A percentile compares a stretch with the other conserved stretches of the same genome.
phyloP scores from a whole-genome alignment of 2,797 vertebrate species.

The Pipistrellus pygmaeus region DNA sequence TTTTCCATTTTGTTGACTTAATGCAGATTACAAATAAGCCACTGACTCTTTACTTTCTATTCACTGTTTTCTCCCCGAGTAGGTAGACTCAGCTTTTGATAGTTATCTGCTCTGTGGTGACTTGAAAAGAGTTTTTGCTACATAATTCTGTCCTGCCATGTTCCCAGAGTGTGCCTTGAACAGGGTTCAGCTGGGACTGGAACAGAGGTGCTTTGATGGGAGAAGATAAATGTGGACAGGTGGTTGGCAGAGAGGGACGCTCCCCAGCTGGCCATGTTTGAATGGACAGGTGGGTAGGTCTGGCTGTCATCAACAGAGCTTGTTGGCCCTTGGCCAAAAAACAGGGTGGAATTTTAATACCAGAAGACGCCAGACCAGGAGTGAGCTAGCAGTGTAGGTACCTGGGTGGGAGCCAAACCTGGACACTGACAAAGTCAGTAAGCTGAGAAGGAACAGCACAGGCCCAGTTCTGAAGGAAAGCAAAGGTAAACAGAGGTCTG shows the following conservation, averaged over 20 bases:
- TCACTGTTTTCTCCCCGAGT: neutral
- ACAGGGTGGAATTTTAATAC: conserved; percentile 61
- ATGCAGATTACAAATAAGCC: neutral
- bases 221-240: conserved; percentile 21
- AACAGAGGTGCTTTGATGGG: conserved; percentile 22
- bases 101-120: neutral
- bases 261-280: conserved; percentile 33
- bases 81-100: neutral
- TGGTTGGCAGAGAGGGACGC: conserved; percentile 11
- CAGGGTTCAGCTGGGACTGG: neutral
- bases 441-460: conserved; percentile 9
- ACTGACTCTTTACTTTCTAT: neutral
- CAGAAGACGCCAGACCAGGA: conserved; percentile 37
- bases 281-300: conserved; percentile 60
- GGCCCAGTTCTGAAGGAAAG: neutral
- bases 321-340: conserved; percentile 23
- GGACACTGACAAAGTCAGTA: neutral
- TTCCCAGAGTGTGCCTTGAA: neutral
- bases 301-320: conserved; percentile 48
- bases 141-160: neutral
- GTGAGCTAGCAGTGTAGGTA: conserved; percentile 25
- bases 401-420: neutral
- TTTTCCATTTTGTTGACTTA: neutral
- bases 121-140: conserved; percentile 43
- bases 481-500: neutral